Conservation (phyloP, 2,888 invertebrate species). For the Callimorpha dominula region DNA sequence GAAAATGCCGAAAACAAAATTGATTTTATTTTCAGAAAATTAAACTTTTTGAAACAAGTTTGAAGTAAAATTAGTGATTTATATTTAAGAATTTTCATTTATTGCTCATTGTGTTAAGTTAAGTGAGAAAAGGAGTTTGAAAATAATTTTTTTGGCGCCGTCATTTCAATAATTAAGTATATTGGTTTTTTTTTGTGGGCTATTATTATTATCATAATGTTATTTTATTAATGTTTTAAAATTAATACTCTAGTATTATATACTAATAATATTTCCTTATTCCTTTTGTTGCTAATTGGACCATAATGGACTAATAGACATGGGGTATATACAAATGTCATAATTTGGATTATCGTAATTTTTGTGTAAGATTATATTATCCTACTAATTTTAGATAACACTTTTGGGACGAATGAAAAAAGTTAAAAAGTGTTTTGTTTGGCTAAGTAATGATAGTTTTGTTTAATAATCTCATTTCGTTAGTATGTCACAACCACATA, state of each 20-base stretch:
- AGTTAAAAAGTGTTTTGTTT: constrained; percentile 6
- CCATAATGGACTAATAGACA: neutral
- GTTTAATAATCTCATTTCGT: neutral
- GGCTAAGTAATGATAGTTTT: neutral
- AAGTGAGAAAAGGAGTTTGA: neutral
- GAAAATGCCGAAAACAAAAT: neutral
- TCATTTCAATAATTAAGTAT: neutral
- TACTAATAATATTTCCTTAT: neutral
- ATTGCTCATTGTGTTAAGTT: neutral
- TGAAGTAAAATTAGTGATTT: neutral
- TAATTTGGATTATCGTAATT: neutral
- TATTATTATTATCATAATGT: neutral
- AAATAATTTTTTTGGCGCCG: neutral
- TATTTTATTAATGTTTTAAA: neutral
- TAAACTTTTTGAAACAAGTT: no score
- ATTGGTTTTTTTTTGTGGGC: neutral
- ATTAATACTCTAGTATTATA: neutral
- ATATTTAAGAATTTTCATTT: neutral
- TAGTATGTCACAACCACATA: neutral
- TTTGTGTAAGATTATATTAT: neutral
- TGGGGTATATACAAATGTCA: neutral
- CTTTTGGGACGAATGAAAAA: constrained; percentile 11
- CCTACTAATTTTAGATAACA: neutral
- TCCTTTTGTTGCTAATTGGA: neutral
- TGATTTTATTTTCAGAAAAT: neutral